These are phyloP conservation scores for Zoanthus sociatus DNA, from an alignment of 92 coral and sea anemone species.

Conservation along the genomic window DNA sequence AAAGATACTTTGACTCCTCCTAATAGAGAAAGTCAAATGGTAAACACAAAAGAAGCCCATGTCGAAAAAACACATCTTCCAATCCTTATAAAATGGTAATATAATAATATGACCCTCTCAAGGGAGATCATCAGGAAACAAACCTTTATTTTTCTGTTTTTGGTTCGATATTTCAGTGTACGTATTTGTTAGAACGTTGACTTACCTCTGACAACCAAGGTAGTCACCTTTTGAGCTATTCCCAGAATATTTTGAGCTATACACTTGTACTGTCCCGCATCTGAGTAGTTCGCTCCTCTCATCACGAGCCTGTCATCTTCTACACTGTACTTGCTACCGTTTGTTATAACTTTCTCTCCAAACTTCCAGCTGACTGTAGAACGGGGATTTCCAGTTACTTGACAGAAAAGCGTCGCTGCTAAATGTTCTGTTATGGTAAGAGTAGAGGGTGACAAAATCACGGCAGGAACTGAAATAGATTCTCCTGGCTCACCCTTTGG, in stretches of 20 bases:
- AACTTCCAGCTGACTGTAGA: neutral
- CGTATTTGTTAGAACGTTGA: neutral
- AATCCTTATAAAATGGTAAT: too few relatives aligned
- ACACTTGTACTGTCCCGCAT: slow-evolving; percentile 11
- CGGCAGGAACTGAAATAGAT: neutral
- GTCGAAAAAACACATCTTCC: too few relatives aligned
- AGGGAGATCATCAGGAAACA: too few relatives aligned
- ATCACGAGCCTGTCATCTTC: neutral
- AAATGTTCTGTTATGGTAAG: neutral
- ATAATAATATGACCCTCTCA: too few relatives aligned
- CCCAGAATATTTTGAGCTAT: neutral
- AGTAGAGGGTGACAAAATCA: neutral
- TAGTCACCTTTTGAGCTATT: neutral
- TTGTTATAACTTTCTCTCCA: neutral
- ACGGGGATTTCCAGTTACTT: neutral
- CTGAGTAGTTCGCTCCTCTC: neutral
- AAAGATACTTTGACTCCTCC: too few relatives aligned
- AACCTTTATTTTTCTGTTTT: too few relatives aligned
- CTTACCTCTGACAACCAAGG: neutral
- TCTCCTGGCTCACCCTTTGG: neutral
- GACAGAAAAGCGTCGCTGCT: neutral
- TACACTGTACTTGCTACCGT: neutral
- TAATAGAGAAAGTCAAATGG: too few relatives aligned
- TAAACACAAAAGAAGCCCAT: too few relatives aligned
- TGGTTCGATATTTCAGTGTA: too few relatives aligned